Base-by-base conservation (phyloP, 2,888 invertebrate genomes). In the Synergus japonicus region DNA sequence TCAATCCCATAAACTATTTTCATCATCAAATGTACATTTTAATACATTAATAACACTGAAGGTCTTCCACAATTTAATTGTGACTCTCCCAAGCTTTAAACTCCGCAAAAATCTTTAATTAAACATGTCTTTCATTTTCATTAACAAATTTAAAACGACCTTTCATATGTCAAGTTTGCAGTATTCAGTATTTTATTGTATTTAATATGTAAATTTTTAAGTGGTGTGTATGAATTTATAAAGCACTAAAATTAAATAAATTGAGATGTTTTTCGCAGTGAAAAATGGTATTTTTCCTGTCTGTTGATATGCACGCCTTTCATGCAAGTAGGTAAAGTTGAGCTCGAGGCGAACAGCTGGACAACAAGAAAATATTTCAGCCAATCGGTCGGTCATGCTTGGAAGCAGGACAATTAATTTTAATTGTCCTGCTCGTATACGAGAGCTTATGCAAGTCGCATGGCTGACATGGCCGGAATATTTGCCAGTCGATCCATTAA, bases 391-490 rank as follows among this genome's bases (percentile, higher is more conserved):
- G 58, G 76, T 79, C 58, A 63, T 69, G 67, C 44, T 46, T 80
- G 84, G 81, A 87, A 88, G 84, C 86, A 85, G 85, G 83, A 85
- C 86, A 87, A 89, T 90, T 88, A 89, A 88, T 89, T 89, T 90
- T 90, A 90, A 90, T 90, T 88, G 90, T 88, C 85, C 82, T 78
- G 82, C 83, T 83, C 82, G 84, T 67, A 81, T 84, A 81, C 76
- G 77, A 76, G 76, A 65, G 76, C 85, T 84, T 85, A 85, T 86
- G 85, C 87, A 84, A 81, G 81, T 84, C 85, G 87, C 86, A 85
- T 86, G 85, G 86, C 86, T 86, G 87, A 88, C 89, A 88, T 87
- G 86, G 84, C 84, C 83, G 87, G 88, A 86, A 89, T 89, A 89
- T 88, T 89, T 90, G 85, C 85, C 84, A 84, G 82, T 81, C 79